A percentile compares a stretch with the other conserved stretches of the same genome.
Conservation (phyloP, 2,113 vertebrate species). For the Gadus chalcogrammus region DNA sequence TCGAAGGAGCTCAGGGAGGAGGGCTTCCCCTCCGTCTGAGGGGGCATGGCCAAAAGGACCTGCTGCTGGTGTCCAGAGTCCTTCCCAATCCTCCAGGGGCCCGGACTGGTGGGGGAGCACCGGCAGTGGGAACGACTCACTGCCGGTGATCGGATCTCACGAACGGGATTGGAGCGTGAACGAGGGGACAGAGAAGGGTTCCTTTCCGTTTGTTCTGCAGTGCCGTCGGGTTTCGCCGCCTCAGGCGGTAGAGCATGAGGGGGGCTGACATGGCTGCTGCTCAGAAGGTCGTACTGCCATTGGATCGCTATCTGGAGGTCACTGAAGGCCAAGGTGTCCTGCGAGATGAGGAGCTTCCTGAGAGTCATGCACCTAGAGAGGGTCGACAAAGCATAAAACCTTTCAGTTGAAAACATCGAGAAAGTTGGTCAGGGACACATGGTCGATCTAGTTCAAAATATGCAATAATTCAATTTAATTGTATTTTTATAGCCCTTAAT, state of each 20-base stretch:
- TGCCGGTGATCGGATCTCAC: too few relatives aligned
- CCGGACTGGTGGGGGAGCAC: background rate
- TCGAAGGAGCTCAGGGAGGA: slow-evolving; percentile 66
- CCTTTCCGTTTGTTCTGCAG: background rate
- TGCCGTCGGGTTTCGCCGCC: background rate
- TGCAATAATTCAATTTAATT: too few relatives aligned
- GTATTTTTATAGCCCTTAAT: too few relatives aligned
- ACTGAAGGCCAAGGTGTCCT: slow-evolving; percentile 38
- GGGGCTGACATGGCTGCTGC: background rate
- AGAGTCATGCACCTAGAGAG: slow-evolving; percentile 65
- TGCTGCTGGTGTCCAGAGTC: background rate
- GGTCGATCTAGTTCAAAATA: too few relatives aligned
- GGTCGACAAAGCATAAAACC: too few relatives aligned
- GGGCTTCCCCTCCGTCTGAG: slow-evolving; percentile 29
- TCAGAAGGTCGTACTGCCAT: slow-evolving; percentile 70
- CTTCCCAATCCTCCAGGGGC: background rate
- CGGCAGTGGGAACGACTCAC: background rate
- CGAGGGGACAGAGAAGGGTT: background rate
- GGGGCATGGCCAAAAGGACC: background rate
- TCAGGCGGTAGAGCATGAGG: background rate
- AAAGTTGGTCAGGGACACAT: too few relatives aligned
- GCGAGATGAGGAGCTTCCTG: slow-evolving; percentile 60
- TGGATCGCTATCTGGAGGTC: slow-evolving; percentile 67
- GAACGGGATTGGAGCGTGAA: background rate
- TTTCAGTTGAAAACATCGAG: too few relatives aligned